Evolutionary conservation across 2,888 invertebrate genomes (phyloP).

Genomic region (Drosophila testacea): DNA sequence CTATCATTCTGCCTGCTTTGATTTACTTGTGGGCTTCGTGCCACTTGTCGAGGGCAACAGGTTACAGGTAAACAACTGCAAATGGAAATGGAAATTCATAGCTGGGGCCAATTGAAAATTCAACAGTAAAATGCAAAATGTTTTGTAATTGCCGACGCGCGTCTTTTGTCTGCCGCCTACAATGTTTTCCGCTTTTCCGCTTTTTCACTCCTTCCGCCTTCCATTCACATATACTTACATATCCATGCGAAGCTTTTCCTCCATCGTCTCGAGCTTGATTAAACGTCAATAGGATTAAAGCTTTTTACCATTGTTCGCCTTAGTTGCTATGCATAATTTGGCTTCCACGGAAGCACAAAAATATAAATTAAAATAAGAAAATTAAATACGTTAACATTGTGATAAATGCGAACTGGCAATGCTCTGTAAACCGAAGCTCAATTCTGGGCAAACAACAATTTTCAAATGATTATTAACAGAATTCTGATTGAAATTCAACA

Average conservation of each 20-base stretch:
- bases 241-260: constrained; percentile 5
- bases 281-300: constrained; percentile 79
- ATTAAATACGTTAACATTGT: constrained; percentile 1
- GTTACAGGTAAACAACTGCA: constrained; percentile 53
- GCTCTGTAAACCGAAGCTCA: neutral
- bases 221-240: neutral
- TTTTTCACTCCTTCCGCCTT: neutral
- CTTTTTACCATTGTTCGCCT: constrained; percentile 55
- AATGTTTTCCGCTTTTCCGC: constrained; percentile 4
- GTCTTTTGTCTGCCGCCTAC: constrained; percentile 36
- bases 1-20: constrained; percentile 24
- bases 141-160: constrained; percentile 59
- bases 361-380: constrained; percentile 46
- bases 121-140: constrained; percentile 67
- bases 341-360: constrained; percentile 48
- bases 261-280: constrained; percentile 58
- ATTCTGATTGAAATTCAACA: neutral
- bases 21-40: constrained; percentile 35
- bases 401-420: neutral
- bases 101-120: constrained; percentile 69
- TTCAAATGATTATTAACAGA: neutral
- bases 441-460: neutral
- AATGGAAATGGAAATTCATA: constrained; percentile 64
- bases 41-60: constrained; percentile 42
- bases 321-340: constrained; percentile 50